phyloP scores from a whole-genome alignment of 2,888 invertebrate genomes.

The Drosophila lacicola region DNA sequence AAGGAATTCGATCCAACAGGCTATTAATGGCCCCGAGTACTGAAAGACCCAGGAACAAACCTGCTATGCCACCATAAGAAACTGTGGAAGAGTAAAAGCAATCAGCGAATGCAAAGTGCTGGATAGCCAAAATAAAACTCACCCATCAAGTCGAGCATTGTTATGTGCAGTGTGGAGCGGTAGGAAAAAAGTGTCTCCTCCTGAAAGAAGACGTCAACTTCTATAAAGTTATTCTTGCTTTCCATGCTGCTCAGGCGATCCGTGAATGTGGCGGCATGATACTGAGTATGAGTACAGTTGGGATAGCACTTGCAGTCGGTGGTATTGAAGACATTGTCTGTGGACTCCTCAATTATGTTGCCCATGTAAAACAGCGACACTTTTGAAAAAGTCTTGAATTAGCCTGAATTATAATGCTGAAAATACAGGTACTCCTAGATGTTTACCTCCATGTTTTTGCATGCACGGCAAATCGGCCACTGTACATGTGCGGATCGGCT shows the following conservation, averaged over 20 bases:
- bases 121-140: slow-evolving; percentile 7
- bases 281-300: slow-evolving; percentile 68
- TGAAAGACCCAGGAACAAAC: slow-evolving; percentile 72
- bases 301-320: slow-evolving; percentile 71
- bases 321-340: slow-evolving; percentile 49
- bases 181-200: slow-evolving; percentile 75
- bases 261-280: slow-evolving; percentile 61
- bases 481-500: background rate
- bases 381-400: slow-evolving; percentile 7
- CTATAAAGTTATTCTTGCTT: slow-evolving; percentile 21
- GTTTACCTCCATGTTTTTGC: slow-evolving; percentile 40
- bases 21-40: slow-evolving; percentile 64
- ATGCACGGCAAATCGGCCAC: slow-evolving; percentile 53
- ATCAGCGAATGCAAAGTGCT: background rate
- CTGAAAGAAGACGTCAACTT: slow-evolving; percentile 67
- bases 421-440: background rate
- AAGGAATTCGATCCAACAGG: slow-evolving; percentile 53
- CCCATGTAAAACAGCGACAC: slow-evolving; percentile 63
- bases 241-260: slow-evolving; percentile 31
- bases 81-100: slow-evolving; percentile 45
- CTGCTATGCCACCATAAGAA: slow-evolving; percentile 75
- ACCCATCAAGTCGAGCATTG: slow-evolving; percentile 73
- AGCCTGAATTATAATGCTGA: no score
- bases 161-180: slow-evolving; percentile 67
- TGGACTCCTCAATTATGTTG: slow-evolving; percentile 68